Base-by-base conservation (phyloP, 1,140 invertebrate genomes). In the Lerema accius region DNA sequence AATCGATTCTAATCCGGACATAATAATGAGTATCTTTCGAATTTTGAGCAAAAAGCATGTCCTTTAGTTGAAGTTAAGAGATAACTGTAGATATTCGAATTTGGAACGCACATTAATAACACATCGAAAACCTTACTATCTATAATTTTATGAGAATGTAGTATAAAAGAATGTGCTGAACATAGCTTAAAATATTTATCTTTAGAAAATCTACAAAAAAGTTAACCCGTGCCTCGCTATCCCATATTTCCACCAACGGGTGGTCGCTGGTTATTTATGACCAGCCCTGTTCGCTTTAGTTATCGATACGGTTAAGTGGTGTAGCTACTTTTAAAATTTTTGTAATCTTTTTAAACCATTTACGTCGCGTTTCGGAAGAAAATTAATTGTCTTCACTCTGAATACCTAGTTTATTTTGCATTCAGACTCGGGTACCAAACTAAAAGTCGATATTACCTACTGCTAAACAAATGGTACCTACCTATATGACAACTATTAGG, bases 241-340 rank as follows among this genome's bases (percentile, higher is more conserved):
- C 37, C 59, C 49, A 72, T 69, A 61, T 64, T 40, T 60, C 39
- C n/a, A 28, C 23, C 40, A 19, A 55, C 49, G 70, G 60, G 56
- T 69, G 55, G 60, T 63, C 66, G 53, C 40, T 6, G 16, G 19
- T 71, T 46, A 68, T 71, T 68, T 71, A 74, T 71, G 61, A 35
- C 23, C 61, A 49, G 50, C 68, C 69, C 65, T 48, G 39, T 26
- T 15, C 13, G 49, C 49, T 39, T 40, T 26, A 9, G 43, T 73
- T 73, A 73, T 73, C 67, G 51, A 58, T 53, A 49, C 42, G 23
- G 19, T 62, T 65, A 73, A 73, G 67, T 73, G 71, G 62, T 53
- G 35, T 16, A 39, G 53, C 63, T 69, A 65, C 64, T 69, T 67
- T 62, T 23, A 4, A 26, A 42, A 9, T 26, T 23, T 15, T 55